Evolutionary conservation across 1,140 invertebrate genomes (phyloP).

Genomic region (Eueides isabella): DNA sequence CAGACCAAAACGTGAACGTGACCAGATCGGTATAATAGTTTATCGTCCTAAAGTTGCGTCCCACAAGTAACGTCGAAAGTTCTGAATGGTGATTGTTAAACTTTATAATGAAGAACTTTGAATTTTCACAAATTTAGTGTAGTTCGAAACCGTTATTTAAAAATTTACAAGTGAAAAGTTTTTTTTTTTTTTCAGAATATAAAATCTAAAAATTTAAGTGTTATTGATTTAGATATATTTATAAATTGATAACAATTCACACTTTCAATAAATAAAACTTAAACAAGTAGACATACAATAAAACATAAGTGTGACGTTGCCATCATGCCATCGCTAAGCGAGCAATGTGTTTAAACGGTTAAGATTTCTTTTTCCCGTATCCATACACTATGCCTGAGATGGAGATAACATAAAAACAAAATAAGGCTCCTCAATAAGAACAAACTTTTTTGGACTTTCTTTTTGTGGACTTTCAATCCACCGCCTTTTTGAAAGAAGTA

Average conservation of each 20-base stretch:
- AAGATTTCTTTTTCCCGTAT: not conserved
- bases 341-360: not conserved
- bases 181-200: too few relatives aligned
- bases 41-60: not conserved
- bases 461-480: not conserved
- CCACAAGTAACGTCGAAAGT: not conserved
- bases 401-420: not conserved
- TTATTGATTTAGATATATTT: too few relatives aligned
- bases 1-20: constrained; percentile 1
- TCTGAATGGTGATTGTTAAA: not conserved
- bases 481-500: not conserved
- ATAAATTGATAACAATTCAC: too few relatives aligned
- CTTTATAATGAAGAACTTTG: not conserved
- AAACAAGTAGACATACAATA: too few relatives aligned
- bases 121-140: not conserved
- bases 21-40: constrained; percentile 2
- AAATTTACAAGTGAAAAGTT: too few relatives aligned
- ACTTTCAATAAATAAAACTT: too few relatives aligned
- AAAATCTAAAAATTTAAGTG: too few relatives aligned
- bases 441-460: too few relatives aligned
- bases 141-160: not conserved
- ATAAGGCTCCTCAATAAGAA: not conserved
- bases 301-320: too few relatives aligned
- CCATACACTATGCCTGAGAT: not conserved
- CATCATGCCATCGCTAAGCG: too few relatives aligned